phyloP scores from a whole-genome alignment of 2,797 vertebrate genomes.

The Sebastes glaucus region DNA sequence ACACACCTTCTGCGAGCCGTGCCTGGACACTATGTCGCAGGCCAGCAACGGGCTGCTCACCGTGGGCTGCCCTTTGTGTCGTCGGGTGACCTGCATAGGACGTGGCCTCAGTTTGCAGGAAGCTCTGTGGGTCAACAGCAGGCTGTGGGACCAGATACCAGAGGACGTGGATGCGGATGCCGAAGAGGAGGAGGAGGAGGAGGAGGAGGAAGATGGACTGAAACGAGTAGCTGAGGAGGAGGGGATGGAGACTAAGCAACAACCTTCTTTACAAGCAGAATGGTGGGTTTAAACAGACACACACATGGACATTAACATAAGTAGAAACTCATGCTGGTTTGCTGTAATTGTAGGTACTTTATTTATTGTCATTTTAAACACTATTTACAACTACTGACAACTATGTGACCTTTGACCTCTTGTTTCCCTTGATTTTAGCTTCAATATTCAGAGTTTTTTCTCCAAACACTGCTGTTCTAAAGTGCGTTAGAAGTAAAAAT shows the following conservation, averaged over 20 bases:
- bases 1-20: conserved; percentile 82
- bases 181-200: conserved; percentile 12
- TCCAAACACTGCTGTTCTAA: neutral
- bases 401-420: neutral
- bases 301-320: neutral
- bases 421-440: neutral
- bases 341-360: neutral
- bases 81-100: conserved; percentile 77
- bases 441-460: neutral
- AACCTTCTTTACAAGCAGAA: conserved; percentile 43
- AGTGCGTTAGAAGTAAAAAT: neutral
- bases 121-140: conserved; percentile 80
- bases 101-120: conserved; percentile 70
- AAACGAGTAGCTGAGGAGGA: conserved; percentile 32
- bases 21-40: conserved; percentile 75
- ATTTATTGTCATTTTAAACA: neutral
- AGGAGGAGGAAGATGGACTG: conserved; percentile 6
- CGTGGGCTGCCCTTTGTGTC: conserved; percentile 82
- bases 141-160: conserved; percentile 78
- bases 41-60: conserved; percentile 54
- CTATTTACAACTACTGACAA: neutral
- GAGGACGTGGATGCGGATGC: conserved; percentile 15
- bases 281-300: conserved; percentile 65
- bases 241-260: conserved; percentile 33
- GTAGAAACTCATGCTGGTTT: neutral